Base-by-base conservation (phyloP, 2,888 invertebrate species). In the Blastobasis adustella region DNA sequence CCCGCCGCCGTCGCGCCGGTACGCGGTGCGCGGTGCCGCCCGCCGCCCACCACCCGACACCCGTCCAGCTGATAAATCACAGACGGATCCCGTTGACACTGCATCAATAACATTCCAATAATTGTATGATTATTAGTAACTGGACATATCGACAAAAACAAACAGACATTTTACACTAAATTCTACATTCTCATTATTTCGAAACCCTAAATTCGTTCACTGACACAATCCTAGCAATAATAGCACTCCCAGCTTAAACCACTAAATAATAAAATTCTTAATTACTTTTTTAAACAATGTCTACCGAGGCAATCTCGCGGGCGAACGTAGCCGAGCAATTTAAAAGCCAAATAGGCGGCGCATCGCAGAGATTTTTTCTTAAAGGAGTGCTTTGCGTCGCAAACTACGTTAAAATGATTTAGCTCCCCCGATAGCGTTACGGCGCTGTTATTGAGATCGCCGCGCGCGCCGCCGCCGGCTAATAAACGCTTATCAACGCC, bases 401-500 rank as follows among this genome's bases (percentile, higher is more conserved):
- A 80, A 82, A 87, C 78, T 84, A 75, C 82, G 85, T 86, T 84
- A 88, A 86, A 85, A 86, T 88, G 87, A 88, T 88, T 87, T 87
- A 87, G 74, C 79, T 84, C 82, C 79, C 84, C 82, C 79, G 86
- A 85, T 85, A 85, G 82, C 83, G 82, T 69, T 73, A 76, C 76
- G 70, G 61, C 66, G 73, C 70, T 76, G 69, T 79, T 79, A 81
- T 80, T 78, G 82, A 79, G 79, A 74, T 69, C 73, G 77, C 74
- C 71, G 66, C 61, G 67, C 40, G 67, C 23, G 76, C 69, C 76
- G 73, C 68, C 71, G 50, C 47, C 58, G 80, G 79, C 88, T 88
- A 88, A 89, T 89, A 88, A 88, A 89, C 82, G 88, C 88, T 89
- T 88, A 88, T 89, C 89, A 88, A 83, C 84, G 80, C 79, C 75